Evolutionary conservation across 64 coral and sea anemone species (phyloP), one percentile per base, ranked within the genome.

Genomic region (Hydrozoanthus tunicans): DNA sequence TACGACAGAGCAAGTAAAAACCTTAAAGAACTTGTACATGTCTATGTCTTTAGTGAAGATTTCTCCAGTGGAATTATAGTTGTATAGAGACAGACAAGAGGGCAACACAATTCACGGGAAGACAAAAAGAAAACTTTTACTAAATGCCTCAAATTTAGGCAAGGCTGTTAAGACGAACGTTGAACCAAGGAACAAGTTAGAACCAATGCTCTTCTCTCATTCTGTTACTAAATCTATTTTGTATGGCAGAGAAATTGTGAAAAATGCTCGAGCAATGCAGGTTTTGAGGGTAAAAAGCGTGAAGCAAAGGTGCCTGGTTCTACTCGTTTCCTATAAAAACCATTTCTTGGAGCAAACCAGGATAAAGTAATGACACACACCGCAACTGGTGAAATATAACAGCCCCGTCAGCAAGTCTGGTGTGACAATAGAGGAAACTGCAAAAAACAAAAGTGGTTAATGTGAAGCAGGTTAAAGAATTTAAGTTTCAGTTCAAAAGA

Each of bases 321-420:
- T 92, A 43, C n/a, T 86, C 3, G 53, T 79, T 61, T 92, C 72
- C 51, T 62, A 92, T 61, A 58, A 92, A 85, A 92, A 53, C 59
- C 73, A 8, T 92, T 75, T 15, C 81, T 85, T 78, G 91, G 69
- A 51, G 67, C 81, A 53, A 92, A 82, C 60, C 8, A 86, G 14
- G 91, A 92, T 62, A 78, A 60, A 78, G 43, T 92, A 32, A 77
- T 92, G 11, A 84, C 67, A 32, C 62, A 92, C 73, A 58, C 58
- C 14, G 55, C 9, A 26, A 83, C 79, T 56, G 73, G 60, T 17
- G 51, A 92, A 74, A 61, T 13, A 51, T 92, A 92, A 92, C 73
- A 83, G 79, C 15, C 90, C 90, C 14, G 13, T 83, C 10, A 83
- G 56, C 51, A 83, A 83, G 64, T 65, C 66, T 63, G 80, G 91